Percentiles rank a stretch among this genome's conserved stretches.
Conservation (phyloP, 2,113 vertebrate species). For the Cariama cristata region DNA sequence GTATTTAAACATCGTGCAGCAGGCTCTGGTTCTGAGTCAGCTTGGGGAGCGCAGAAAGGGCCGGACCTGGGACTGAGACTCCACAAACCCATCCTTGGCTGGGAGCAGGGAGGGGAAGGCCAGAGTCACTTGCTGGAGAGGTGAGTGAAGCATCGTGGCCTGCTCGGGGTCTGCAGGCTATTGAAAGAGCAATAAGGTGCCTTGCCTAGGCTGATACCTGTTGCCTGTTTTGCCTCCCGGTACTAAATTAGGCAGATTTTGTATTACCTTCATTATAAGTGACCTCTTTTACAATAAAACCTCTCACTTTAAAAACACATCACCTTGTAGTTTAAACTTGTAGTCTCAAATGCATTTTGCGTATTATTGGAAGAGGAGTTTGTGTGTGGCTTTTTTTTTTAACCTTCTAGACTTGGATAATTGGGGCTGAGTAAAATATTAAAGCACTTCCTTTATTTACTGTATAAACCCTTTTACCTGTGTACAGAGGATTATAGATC, state of each 20-base stretch:
- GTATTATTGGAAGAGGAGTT: background rate
- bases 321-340: background rate
- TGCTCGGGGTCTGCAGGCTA: background rate
- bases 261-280: fast-evolving
- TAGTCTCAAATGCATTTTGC: background rate
- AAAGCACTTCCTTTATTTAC: background rate
- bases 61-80: background rate
- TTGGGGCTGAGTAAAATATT: background rate
- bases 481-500: background rate
- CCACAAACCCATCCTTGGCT: fast-evolving
- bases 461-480: background rate
- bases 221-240: background rate
- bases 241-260: background rate
- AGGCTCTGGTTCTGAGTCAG: background rate
- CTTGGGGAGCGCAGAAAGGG: background rate
- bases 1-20: background rate
- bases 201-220: background rate
- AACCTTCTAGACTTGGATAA: background rate
- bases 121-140: background rate
- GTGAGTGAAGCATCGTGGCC: fast-evolving
- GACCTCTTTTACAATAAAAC: background rate
- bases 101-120: background rate
- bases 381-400: background rate
- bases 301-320: background rate
- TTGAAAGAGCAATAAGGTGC: background rate